A percentile compares a stretch with the other conserved stretches of the same genome.
Conservation (phyloP, 2,113 vertebrate species). For the Nesogale talazaci region DNA sequence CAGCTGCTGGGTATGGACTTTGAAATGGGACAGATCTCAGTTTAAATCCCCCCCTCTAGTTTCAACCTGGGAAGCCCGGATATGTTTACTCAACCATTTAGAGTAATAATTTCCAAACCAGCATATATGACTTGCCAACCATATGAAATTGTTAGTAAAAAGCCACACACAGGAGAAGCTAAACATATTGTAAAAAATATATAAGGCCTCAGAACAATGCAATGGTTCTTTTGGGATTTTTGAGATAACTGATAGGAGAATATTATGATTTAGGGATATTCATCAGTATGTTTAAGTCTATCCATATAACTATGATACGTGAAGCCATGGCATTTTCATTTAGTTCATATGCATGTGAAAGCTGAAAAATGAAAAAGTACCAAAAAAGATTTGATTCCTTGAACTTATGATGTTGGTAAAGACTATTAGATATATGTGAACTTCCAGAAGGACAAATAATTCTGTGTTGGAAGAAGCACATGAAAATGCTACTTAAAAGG, state of each 20-base stretch:
- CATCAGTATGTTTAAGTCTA: neutral
- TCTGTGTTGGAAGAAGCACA: too few relatives aligned
- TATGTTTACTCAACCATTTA: neutral
- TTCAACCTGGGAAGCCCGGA: neutral
- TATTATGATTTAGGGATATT: neutral
- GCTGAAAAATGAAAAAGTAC: too few relatives aligned
- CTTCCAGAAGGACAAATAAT: too few relatives aligned
- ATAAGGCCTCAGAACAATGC: neutral
- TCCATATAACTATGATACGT: neutral
- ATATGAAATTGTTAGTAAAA: neutral
- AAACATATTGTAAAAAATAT: neutral
- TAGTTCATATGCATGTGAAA: too few relatives aligned
- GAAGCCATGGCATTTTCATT: too few relatives aligned
- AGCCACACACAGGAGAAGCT: neutral
- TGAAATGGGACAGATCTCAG: neutral
- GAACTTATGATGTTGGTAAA: too few relatives aligned
- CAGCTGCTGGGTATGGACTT: neutral
- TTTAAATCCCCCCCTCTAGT: neutral
- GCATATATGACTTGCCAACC: neutral
- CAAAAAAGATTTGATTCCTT: too few relatives aligned
- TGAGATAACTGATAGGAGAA: neutral
- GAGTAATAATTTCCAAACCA: slow-evolving; percentile 12
- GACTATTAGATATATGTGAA: too few relatives aligned
- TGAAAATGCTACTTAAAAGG: too few relatives aligned
- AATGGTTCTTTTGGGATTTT: neutral